Evolutionary conservation across 2,113 vertebrate species (phyloP).

Genomic region (Nycticebus coucang): DNA sequence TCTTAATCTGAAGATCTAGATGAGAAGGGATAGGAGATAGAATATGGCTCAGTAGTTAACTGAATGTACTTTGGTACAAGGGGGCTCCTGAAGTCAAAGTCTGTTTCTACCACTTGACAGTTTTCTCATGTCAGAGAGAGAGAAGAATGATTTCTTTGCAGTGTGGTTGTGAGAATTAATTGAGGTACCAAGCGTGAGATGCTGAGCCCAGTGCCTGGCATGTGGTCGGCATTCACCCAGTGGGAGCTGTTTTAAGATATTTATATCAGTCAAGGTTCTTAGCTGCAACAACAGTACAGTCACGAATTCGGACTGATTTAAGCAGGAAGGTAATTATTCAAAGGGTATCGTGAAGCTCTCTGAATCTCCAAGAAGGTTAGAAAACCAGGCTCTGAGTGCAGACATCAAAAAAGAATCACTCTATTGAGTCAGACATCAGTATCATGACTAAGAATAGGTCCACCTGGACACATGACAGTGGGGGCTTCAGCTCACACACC

Average conservation of each 20-base stretch:
- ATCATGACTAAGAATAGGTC: not conserved
- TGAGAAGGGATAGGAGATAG: not conserved
- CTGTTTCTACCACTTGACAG: not conserved
- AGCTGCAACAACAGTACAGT: not conserved
- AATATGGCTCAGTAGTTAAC: not conserved
- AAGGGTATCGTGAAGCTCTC: not conserved
- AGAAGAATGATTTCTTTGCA: not conserved
- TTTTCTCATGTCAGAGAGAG: not conserved
- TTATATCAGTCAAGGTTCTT: not conserved
- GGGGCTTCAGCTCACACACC: too few relatives aligned
- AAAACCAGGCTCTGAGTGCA: not conserved
- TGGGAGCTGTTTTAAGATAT: not conserved
- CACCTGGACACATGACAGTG: fast-evolving
- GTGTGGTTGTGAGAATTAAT: not conserved
- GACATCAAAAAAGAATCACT: not conserved
- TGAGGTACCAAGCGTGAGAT: not conserved
- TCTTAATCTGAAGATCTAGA: not conserved
- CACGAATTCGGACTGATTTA: not conserved
- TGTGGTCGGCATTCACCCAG: not conserved
- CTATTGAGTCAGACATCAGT: not conserved
- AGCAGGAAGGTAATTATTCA: not conserved
- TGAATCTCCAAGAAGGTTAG: not conserved
- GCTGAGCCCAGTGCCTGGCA: not conserved
- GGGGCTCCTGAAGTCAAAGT: not conserved
- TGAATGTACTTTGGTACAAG: not conserved